These are phyloP conservation scores for Emesis furor DNA, from an alignment of 2,888 invertebrate species.

Conservation along the genomic window DNA sequence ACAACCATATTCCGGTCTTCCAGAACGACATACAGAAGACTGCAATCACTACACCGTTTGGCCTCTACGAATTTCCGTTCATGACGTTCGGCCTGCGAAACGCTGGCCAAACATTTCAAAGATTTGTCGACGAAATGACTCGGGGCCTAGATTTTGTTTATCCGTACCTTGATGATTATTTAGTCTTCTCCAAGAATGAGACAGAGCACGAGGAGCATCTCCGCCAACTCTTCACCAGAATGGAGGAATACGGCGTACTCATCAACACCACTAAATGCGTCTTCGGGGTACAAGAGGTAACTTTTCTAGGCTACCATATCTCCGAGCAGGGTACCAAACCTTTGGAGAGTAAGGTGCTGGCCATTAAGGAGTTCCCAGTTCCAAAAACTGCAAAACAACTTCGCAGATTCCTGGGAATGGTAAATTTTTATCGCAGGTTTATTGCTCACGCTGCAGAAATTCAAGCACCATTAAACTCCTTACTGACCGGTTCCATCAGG, in stretches of 20 bases:
- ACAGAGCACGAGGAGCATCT: conserved; percentile 33
- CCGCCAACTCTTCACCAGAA: conserved; percentile 25
- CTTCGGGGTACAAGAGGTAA: conserved; percentile 28
- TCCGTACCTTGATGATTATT: conserved; percentile 35
- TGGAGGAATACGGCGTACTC: conserved; percentile 33
- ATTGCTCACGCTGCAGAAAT: neutral
- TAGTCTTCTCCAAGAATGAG: conserved; percentile 30
- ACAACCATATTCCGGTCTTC: conserved; percentile 31
- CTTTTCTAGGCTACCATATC: conserved; percentile 30
- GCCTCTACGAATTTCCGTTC: no score
- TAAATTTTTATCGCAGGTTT: neutral
- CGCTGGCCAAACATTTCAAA: no score
- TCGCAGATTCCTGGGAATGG: conserved; percentile 32
- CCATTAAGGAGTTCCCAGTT: conserved; percentile 43
- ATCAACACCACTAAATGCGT: conserved; percentile 39
- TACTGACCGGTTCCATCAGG: neutral
- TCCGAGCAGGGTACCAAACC: conserved; percentile 37
- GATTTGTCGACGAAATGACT: conserved; percentile 59
- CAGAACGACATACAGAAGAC: conserved; percentile 79
- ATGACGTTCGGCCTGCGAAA: no score
- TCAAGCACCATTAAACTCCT: neutral
- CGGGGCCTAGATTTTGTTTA: conserved; percentile 51
- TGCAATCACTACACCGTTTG: conserved; percentile 63
- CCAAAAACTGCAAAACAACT: conserved; percentile 71
- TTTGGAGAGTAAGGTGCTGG: conserved; percentile 28